Conservation (phyloP, 2,113 vertebrate genomes). For the Hemibagrus wyckioides region DNA sequence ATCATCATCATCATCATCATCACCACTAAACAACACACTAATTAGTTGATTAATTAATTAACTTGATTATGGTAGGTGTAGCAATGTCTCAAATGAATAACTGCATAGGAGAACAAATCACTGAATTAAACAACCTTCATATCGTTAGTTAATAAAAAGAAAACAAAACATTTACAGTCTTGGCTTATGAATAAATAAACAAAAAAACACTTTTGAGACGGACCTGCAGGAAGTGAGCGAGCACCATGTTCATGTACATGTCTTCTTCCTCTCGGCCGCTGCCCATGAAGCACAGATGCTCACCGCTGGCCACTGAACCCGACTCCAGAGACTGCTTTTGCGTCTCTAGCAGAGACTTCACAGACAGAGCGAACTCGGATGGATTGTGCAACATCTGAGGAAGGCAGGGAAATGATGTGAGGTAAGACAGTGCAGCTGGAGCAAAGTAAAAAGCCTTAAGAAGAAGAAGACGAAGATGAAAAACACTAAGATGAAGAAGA, state of each 20-base stretch:
- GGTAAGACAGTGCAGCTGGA: neutral
- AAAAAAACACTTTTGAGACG: conserved; percentile 13
- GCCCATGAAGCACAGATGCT: conserved; percentile 98
- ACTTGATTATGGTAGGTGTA: too few relatives aligned
- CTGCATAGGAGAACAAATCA: too few relatives aligned
- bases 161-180: too few relatives aligned
- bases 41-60: too few relatives aligned
- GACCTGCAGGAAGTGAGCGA: conserved; percentile 98
- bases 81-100: too few relatives aligned
- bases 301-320: conserved; percentile 92
- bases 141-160: too few relatives aligned
- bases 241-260: conserved; percentile 99
- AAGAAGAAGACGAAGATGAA: neutral
- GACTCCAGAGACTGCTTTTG: conserved; percentile 97
- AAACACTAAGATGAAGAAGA: too few relatives aligned
- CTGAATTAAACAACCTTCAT: too few relatives aligned
- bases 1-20: neutral
- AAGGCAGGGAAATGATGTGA: neutral
- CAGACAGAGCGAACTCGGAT: conserved; percentile 93
- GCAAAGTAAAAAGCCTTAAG: neutral
- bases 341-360: conserved; percentile 95
- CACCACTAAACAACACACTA: too few relatives aligned
- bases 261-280: conserved; percentile 98
- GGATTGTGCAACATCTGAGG: conserved; percentile 97
- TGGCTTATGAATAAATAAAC: too few relatives aligned